Percentiles rank a stretch among this genome's conserved stretches.
phyloP scores from a whole-genome alignment of 2,113 vertebrate genomes.

The Puma concolor region DNA sequence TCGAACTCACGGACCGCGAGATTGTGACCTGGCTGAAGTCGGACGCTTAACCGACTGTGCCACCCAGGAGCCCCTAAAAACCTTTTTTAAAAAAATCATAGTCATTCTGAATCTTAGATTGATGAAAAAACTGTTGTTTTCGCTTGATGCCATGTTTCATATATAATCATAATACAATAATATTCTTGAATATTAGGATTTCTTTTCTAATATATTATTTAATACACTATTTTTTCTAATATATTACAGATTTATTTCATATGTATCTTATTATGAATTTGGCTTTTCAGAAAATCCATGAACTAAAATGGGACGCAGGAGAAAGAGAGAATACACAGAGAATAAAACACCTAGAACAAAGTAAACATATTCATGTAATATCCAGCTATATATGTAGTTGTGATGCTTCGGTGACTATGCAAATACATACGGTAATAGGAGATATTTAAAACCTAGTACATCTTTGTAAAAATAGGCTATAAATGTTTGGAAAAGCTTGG shows the following conservation, averaged over 20 bases:
- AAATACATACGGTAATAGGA: background rate
- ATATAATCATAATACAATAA: background rate
- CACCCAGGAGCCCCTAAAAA: background rate
- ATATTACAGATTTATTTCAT: background rate
- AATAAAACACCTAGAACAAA: background rate
- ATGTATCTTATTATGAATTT: background rate
- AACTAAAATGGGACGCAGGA: background rate
- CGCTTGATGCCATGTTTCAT: background rate
- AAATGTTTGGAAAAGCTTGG: background rate
- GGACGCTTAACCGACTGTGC: no score
- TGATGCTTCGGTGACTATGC: background rate
- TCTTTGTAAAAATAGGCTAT: background rate
- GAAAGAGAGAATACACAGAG: background rate
- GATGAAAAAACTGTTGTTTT: background rate
- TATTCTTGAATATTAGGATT: background rate
- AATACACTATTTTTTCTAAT: background rate
- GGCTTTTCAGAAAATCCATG: background rate
- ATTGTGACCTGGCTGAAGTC: no score
- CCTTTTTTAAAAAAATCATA: background rate
- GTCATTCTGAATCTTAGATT: background rate
- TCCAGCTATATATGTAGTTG: background rate
- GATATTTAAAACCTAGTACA: background rate
- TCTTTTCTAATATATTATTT: background rate
- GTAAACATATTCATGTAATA: background rate
- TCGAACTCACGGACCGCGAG: no score